Conservation (phyloP, 1,140 invertebrate species). For the Lucilia sericata region DNA sequence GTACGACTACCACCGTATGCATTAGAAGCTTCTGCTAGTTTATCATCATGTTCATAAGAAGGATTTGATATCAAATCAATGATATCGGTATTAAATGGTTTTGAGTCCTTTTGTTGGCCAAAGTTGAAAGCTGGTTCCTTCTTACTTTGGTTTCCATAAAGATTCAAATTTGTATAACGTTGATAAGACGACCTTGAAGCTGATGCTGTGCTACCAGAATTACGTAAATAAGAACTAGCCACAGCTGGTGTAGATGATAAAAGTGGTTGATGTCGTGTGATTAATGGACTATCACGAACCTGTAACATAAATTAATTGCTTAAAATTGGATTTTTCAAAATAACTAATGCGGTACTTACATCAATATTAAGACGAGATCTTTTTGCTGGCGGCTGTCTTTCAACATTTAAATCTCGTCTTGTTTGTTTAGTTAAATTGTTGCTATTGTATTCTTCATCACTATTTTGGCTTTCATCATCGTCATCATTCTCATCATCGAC, state of each 20-base stretch:
- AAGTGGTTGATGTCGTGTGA: conserved; percentile 52
- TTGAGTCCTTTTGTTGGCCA: neutral
- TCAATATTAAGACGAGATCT: conserved; percentile 45
- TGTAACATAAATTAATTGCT: neutral
- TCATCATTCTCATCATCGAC: conserved; percentile 45
- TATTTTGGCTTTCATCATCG: conserved; percentile 44
- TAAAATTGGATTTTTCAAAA: neutral
- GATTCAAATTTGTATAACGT: conserved; percentile 54
- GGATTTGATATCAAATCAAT: conserved; percentile 40
- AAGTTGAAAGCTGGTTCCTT: conserved; percentile 61
- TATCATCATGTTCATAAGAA: conserved; percentile 25
- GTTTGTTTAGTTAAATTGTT: conserved; percentile 45
- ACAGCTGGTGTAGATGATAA: conserved; percentile 45
- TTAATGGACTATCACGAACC: conserved; percentile 44
- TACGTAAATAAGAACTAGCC: conserved; percentile 32
- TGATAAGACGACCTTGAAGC: conserved; percentile 45
- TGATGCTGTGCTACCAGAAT: neutral
- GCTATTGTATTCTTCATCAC: conserved; percentile 55
- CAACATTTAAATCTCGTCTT: neutral
- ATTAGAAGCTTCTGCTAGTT: neutral
- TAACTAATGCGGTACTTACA: conserved; percentile 39
- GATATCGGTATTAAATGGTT: conserved; percentile 14
- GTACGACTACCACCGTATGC: neutral
- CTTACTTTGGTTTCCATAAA: conserved; percentile 52
- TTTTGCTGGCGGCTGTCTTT: conserved; percentile 44